Conservation (phyloP, 2,113 vertebrate species). For the Mystacornis crossleyi region DNA sequence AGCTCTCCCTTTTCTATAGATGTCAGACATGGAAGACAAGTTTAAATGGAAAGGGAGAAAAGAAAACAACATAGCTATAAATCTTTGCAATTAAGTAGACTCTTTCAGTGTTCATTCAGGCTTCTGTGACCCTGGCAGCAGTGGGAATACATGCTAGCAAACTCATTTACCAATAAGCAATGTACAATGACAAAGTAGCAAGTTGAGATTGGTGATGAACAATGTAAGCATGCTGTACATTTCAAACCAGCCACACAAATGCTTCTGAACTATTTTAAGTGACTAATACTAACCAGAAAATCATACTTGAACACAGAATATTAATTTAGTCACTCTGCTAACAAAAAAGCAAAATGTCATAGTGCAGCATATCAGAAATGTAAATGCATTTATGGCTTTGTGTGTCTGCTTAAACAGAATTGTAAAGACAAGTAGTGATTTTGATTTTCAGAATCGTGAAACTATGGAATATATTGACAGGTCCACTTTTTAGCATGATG, state of each 20-base stretch:
- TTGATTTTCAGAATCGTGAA: neutral
- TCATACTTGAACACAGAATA: neutral
- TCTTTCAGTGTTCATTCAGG: conserved; percentile 5
- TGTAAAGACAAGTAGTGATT: neutral
- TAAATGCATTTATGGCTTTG: neutral
- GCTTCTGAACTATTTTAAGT: neutral
- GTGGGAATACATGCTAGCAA: conserved; percentile 19
- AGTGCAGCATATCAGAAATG: neutral
- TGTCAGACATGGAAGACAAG: conserved; percentile 44
- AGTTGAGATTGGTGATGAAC: neutral
- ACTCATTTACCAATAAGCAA: neutral
- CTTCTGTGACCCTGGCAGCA: conserved; percentile 45
- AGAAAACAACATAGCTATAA: conserved; percentile 46
- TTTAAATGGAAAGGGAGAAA: conserved; percentile 31
- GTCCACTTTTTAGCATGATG: neutral
- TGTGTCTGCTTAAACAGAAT: neutral
- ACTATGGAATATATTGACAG: neutral
- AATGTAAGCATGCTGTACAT: neutral
- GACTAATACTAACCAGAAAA: neutral
- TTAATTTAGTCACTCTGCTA: neutral
- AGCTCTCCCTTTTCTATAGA: conserved; percentile 3
- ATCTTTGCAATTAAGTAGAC: conserved; percentile 45
- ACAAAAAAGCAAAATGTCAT: neutral
- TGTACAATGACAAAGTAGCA: neutral
- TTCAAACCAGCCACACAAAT: neutral